A percentile compares a stretch with the other conserved stretches of the same genome.
These are phyloP conservation scores for Myrmecobius fasciatus DNA, from an alignment of 2,113 vertebrate species.

Conservation along the genomic window DNA sequence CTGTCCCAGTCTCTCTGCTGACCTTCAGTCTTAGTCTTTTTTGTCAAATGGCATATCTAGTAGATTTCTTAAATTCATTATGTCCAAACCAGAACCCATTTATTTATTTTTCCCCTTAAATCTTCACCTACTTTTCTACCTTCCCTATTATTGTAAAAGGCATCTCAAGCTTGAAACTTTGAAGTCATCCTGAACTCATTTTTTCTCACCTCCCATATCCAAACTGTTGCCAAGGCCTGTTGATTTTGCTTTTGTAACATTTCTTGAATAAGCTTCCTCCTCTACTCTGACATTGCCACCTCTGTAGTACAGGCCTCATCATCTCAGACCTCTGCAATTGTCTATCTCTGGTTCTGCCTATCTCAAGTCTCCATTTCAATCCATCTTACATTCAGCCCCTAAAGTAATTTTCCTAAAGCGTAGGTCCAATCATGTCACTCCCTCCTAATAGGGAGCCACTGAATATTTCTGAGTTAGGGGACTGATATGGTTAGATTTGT, in stretches of 20 bases:
- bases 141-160: not conserved
- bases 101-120: not conserved
- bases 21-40: not conserved
- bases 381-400: no score
- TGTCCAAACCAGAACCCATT: not conserved
- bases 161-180: not conserved
- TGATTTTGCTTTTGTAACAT: not conserved
- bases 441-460: no score
- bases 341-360: not conserved
- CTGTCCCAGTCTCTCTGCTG: not conserved
- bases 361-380: not conserved
- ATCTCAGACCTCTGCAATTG: no score
- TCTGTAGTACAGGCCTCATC: no score
- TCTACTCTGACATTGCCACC: not conserved
- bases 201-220: not conserved
- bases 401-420: no score
- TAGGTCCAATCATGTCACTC: no score
- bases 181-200: not conserved
- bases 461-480: no score
- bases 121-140: not conserved
- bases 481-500: no score
- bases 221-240: not conserved
- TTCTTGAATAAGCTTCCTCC: not conserved
- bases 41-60: not conserved
- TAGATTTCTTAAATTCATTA: not conserved